A percentile compares a stretch with the other conserved stretches of the same genome.
Evolutionary conservation across 1,140 invertebrate genomes (phyloP).

Genomic region (Heliothis virescens): DNA sequence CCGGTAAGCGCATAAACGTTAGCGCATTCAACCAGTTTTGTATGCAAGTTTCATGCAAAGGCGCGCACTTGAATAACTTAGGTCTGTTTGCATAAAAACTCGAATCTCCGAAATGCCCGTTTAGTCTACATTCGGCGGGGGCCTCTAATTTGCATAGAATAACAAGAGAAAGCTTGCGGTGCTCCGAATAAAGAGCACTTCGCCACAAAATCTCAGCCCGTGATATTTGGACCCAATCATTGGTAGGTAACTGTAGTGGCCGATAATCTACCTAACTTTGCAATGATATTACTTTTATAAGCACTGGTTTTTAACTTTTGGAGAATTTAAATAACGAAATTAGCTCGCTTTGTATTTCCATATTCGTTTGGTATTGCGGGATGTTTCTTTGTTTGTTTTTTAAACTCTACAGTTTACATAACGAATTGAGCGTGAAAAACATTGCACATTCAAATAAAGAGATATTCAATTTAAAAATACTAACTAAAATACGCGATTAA

Average conservation of each 20-base stretch:
- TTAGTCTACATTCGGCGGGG: constrained; percentile 72
- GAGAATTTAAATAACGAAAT: constrained; percentile 48
- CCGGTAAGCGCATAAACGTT: constrained; percentile 65
- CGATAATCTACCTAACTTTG: constrained; percentile 47
- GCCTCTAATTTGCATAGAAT: constrained; percentile 82
- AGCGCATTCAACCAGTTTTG: constrained; percentile 72
- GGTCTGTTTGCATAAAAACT: constrained; percentile 83
- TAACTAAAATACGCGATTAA: constrained; percentile 7
- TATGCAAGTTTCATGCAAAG: constrained; percentile 80
- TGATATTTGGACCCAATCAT: constrained; percentile 71
- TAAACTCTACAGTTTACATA: not conserved
- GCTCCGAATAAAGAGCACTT: constrained; percentile 67
- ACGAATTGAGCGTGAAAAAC: not conserved
- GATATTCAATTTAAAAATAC: constrained; percentile 30
- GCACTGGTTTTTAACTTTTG: constrained; percentile 45
- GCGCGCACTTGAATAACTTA: constrained; percentile 81
- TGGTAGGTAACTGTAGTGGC: constrained; percentile 43
- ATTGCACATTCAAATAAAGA: constrained; percentile 3
- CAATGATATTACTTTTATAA: constrained; percentile 46
- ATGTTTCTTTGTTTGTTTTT: constrained; percentile 3
- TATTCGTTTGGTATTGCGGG: constrained; percentile 5
- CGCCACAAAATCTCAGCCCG: constrained; percentile 63
- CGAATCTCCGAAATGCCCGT: constrained; percentile 76
- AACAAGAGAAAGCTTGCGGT: constrained; percentile 74
- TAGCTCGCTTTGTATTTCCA: constrained; percentile 41